A percentile compares a stretch with the other conserved stretches of the same genome.
Conservation (phyloP, 2,113 vertebrate genomes). For the Leiothrix lutea region DNA sequence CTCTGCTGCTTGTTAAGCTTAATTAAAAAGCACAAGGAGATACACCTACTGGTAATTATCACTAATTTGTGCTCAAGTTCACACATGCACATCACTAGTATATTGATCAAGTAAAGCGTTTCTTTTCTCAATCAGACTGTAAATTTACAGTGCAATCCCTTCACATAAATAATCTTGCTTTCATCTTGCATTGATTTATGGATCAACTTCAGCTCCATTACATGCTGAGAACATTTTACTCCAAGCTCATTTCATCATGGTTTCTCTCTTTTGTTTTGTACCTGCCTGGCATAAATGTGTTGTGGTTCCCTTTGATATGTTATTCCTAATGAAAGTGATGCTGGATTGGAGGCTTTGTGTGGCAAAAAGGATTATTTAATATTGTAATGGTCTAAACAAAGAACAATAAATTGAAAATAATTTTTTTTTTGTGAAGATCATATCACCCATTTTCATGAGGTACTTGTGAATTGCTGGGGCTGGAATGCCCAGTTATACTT, state of each 20-base stretch:
- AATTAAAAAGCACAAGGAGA: not conserved
- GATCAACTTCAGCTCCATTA: slow-evolving; percentile 58
- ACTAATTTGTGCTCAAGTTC: not conserved
- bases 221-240: slow-evolving; percentile 49
- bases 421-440: not conserved
- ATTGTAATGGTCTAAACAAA: not conserved
- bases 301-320: not conserved
- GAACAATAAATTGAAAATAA: not conserved
- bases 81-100: not conserved
- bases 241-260: slow-evolving; percentile 40
- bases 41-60: not conserved
- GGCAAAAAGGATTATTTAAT: not conserved
- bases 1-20: not conserved
- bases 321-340: not conserved
- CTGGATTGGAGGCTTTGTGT: slow-evolving; percentile 31
- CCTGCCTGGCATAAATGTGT: slow-evolving; percentile 63
- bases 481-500: not conserved
- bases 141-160: slow-evolving; percentile 60
- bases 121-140: slow-evolving; percentile 50
- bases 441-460: not conserved
- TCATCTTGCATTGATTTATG: slow-evolving; percentile 76
- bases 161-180: slow-evolving; percentile 68
- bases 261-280: slow-evolving; percentile 53
- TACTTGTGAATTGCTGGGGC: not conserved
- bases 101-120: not conserved